Evolutionary conservation across 23 tunicate species (phyloP).

Genomic region (Halocynthia aurantium): DNA sequence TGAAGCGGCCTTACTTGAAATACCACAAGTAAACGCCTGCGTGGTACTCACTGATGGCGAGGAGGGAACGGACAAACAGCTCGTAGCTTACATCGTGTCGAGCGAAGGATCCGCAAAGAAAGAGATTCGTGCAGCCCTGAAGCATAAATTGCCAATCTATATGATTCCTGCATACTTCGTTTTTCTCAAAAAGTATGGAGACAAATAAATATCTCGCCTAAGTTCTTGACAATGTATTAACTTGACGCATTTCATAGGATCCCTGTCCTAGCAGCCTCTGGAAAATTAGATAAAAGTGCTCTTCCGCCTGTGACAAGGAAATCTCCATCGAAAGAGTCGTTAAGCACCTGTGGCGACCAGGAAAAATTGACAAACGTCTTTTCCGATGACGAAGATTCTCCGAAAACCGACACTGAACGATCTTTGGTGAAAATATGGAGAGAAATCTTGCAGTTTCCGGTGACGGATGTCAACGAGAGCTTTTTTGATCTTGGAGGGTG

Average conservation of each 20-base stretch:
- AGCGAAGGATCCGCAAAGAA: conserved; percentile 43
- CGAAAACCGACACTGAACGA: conserved; percentile 53
- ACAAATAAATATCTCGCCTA: background rate
- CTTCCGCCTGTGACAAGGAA: conserved; percentile 40
- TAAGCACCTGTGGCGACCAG: background rate
- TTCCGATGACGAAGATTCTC: conserved; percentile 10
- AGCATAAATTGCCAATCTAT: conserved; percentile 65
- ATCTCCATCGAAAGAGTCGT: conserved; percentile 6
- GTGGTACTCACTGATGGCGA: conserved; percentile 88
- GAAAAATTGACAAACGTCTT: background rate
- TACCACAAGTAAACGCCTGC: conserved; percentile 53
- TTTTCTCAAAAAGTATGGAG: conserved; percentile 57
- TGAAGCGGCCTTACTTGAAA: conserved; percentile 67
- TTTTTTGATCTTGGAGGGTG: conserved; percentile 96
- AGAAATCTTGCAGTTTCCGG: conserved; percentile 60
- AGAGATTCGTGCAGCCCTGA: conserved; percentile 34
- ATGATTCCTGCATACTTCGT: conserved; percentile 82
- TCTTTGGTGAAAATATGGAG: conserved; percentile 63
- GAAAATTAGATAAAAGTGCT: conserved; percentile 86
- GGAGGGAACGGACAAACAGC: conserved; percentile 83
- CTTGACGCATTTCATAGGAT: conserved; percentile 22
- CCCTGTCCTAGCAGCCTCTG: conserved; percentile 74
- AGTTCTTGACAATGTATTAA: background rate
- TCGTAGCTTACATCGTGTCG: conserved; percentile 75
- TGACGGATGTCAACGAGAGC: conserved; percentile 70